These are phyloP conservation scores for Argya squamiceps DNA, from an alignment of 2,797 vertebrate genomes.

Conservation along the genomic window DNA sequence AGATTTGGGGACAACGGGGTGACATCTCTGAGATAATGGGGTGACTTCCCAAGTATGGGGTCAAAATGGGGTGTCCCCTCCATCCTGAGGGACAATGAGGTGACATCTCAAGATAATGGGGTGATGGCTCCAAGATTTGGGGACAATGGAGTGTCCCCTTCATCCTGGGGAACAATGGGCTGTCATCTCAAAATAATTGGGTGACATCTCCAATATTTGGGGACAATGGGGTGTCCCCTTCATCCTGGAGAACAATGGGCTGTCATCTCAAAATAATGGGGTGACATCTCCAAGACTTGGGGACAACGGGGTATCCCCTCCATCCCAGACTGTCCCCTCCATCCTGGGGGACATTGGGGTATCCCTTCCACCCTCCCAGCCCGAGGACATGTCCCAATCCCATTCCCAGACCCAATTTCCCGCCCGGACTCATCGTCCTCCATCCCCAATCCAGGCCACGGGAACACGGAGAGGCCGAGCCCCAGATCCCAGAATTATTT, in stretches of 20 bases:
- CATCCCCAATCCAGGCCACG: fast-evolving
- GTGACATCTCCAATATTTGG: neutral
- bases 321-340: no score
- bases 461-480: neutral
- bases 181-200: no score
- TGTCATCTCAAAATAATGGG: no score
- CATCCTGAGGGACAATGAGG: neutral
- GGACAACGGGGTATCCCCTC: no score
- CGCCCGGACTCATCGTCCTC: fast-evolving
- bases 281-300: no score
- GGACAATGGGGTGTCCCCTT: neutral
- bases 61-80: neutral
- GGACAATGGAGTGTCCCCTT: no score
- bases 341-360: neutral
- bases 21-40: neutral
- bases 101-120: neutral
- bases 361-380: neutral
- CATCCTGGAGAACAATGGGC: neutral
- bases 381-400: fast-evolving
- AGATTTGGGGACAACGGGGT: neutral
- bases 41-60: neutral
- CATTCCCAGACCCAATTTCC: neutral
- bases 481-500: neutral
- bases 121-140: neutral
- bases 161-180: no score